Conservation (phyloP, 2,797 vertebrate species). For the Perodicticus potto region DNA sequence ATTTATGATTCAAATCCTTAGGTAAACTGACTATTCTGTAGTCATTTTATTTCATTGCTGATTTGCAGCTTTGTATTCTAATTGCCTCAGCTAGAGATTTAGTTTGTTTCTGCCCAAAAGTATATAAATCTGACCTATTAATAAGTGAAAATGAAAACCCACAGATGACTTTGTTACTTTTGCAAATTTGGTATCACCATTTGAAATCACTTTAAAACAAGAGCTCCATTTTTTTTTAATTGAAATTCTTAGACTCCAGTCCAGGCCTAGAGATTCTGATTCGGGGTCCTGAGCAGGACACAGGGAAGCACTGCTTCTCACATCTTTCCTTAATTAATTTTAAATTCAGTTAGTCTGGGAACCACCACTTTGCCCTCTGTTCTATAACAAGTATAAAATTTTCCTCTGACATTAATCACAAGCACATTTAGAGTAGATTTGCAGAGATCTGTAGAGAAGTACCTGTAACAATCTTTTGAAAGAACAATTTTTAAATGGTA, state of each 20-base stretch:
- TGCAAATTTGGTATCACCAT: background rate
- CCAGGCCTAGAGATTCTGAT: background rate
- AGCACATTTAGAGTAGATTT: conserved; percentile 2
- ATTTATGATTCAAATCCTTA: background rate
- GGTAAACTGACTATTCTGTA: background rate
- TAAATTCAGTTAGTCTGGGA: background rate
- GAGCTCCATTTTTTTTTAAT: background rate
- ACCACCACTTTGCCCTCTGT: background rate
- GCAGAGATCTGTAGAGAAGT: background rate
- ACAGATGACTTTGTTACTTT: background rate
- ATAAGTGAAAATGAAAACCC: background rate
- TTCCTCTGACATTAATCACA: background rate
- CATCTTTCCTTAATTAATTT: background rate
- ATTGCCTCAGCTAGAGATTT: background rate
- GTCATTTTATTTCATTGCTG: conserved; percentile 25
- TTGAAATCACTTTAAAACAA: background rate
- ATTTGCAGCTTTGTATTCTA: background rate
- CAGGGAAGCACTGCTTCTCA: background rate
- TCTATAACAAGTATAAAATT: background rate
- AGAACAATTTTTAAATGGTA: background rate
- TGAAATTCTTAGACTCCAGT: background rate
- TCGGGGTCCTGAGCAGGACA: background rate
- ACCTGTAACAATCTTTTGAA: background rate
- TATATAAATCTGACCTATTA: conserved; percentile 1
- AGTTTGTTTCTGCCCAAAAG: background rate